These are phyloP conservation scores for Sesamia inferens DNA, from an alignment of 2,888 invertebrate genomes.

Conservation along the genomic window DNA sequence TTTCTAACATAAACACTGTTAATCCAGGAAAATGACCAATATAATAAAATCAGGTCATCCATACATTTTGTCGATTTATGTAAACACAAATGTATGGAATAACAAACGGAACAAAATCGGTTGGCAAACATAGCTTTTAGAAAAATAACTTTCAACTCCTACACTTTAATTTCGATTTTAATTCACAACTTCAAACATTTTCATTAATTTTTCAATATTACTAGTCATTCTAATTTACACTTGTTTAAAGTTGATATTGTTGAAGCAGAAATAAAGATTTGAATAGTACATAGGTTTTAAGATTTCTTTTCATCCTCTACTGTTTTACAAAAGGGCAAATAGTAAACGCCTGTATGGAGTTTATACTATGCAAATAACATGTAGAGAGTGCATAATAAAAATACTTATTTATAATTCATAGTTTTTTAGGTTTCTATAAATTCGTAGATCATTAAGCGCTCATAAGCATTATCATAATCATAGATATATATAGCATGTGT, in stretches of 20 bases:
- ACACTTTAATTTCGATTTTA: not conserved
- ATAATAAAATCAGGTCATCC: not conserved
- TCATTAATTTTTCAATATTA: not conserved
- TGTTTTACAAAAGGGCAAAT: not conserved
- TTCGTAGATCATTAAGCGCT: conserved; percentile 6
- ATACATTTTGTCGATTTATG: not conserved
- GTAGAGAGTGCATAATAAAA: conserved; percentile 14
- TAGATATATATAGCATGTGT: not conserved
- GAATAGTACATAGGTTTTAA: not conserved
- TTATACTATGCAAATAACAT: conserved; percentile 9
- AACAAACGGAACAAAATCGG: not conserved
- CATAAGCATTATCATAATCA: not conserved
- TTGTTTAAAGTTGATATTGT: not conserved
- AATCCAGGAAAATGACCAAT: not conserved
- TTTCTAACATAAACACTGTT: not conserved
- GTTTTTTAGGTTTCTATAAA: not conserved
- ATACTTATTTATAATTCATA: not conserved
- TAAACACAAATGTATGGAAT: not conserved
- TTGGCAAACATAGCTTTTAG: not conserved
- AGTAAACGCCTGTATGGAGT: not conserved
- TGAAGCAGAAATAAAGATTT: not conserved
- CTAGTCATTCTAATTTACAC: not conserved
- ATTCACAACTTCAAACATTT: not conserved
- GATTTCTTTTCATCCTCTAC: not conserved
- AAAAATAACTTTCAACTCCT: not conserved